Evolutionary conservation across 2,888 invertebrate species (phyloP).

Genomic region (Anticlea derivata): DNA sequence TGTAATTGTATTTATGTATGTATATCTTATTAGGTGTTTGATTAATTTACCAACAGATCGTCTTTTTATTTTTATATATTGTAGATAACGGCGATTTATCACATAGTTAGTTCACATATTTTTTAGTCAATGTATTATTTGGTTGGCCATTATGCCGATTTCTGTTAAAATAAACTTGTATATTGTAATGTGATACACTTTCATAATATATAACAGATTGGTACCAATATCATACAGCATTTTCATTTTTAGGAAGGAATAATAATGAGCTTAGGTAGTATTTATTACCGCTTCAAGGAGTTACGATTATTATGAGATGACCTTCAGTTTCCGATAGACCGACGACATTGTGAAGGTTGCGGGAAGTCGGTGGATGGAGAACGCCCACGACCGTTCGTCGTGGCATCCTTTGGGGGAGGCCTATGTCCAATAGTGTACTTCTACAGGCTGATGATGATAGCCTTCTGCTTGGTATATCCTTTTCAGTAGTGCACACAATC

Average conservation of each 20-base stretch:
- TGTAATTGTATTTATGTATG: conserved; percentile 52
- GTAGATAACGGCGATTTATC: conserved; percentile 54
- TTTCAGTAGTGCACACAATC: too few species aligned
- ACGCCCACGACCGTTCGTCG: too few species aligned
- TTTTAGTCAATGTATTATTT: conserved; percentile 58
- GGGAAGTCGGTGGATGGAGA: too few species aligned
- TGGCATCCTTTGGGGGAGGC: too few species aligned
- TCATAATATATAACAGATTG: conserved; percentile 65
- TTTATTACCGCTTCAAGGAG: background rate
- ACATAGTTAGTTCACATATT: conserved; percentile 61
- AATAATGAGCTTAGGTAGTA: background rate
- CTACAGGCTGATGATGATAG: too few species aligned
- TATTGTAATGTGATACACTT: conserved; percentile 68
- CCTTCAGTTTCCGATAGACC: too few species aligned
- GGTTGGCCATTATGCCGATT: conserved; percentile 54
- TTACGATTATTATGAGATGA: too few species aligned
- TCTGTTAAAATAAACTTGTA: conserved; percentile 61
- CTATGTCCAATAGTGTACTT: too few species aligned
- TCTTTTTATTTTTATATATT: conserved; percentile 53
- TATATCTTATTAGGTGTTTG: conserved; percentile 34
- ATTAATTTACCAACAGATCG: conserved; percentile 51
- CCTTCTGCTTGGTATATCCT: too few species aligned
- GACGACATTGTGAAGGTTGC: too few species aligned
- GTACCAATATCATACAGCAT: conserved; percentile 49
- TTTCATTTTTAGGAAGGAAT: conserved; percentile 15